Conservation (phyloP, 1,140 invertebrate species). For the Atta cephalotes region DNA sequence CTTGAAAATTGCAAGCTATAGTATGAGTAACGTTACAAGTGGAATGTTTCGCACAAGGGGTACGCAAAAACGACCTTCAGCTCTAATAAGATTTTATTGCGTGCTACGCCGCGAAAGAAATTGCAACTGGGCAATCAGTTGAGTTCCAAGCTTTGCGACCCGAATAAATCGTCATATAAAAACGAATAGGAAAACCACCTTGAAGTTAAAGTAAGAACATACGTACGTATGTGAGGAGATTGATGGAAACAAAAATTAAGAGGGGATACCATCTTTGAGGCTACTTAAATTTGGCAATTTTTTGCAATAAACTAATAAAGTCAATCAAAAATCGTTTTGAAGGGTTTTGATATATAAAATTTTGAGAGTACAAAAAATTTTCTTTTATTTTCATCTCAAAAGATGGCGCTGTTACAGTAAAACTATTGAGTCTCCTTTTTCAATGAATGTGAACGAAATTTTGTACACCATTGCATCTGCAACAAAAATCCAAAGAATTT, state of each 20-base stretch:
- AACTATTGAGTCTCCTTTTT: too few relatives aligned
- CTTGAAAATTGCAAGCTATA: not conserved
- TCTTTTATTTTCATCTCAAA: too few relatives aligned
- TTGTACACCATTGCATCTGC: too few relatives aligned
- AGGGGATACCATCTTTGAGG: too few relatives aligned
- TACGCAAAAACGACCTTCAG: conserved; percentile 42
- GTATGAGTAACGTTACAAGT: not conserved
- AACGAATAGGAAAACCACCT: conserved; percentile 9
- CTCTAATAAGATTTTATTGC: conserved; percentile 50
- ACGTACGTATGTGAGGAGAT: not conserved
- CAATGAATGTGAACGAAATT: too few relatives aligned
- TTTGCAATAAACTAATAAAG: too few relatives aligned
- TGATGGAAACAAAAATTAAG: not conserved
- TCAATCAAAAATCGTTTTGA: too few relatives aligned
- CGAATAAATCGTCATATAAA: conserved; percentile 12
- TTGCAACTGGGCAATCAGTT: conserved; percentile 35
- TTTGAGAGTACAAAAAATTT: too few relatives aligned
- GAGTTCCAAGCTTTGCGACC: conserved; percentile 42
- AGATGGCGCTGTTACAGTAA: too few relatives aligned
- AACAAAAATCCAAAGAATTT: too few relatives aligned
- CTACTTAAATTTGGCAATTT: too few relatives aligned
- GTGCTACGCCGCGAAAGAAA: conserved; percentile 44
- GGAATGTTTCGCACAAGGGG: not conserved
- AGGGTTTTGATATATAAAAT: too few relatives aligned
- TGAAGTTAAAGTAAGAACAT: conserved; percentile 4